These are phyloP conservation scores for Calidris pugnax DNA, from an alignment of 2,113 vertebrate genomes.

Conservation along the genomic window DNA sequence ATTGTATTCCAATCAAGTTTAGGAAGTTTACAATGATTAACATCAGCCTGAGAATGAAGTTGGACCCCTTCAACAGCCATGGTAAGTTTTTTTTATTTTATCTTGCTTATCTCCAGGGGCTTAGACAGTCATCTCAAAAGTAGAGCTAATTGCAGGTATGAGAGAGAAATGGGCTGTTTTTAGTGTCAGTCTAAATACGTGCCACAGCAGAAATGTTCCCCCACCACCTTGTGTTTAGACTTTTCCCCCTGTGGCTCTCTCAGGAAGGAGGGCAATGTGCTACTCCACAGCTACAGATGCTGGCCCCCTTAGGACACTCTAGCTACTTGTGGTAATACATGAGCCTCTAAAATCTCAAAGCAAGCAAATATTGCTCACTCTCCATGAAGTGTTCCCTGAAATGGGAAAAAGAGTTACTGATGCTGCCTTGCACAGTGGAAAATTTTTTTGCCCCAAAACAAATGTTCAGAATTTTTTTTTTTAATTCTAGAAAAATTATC, in stretches of 20 bases:
- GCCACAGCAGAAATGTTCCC: background rate
- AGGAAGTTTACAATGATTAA: background rate
- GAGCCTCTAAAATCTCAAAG: background rate
- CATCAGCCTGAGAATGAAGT: background rate
- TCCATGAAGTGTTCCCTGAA: background rate
- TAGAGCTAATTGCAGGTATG: background rate
- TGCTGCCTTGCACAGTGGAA: background rate
- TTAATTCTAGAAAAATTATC: background rate
- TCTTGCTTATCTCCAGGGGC: background rate
- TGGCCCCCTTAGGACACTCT: background rate
- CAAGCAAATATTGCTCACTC: background rate
- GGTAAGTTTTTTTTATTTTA: background rate
- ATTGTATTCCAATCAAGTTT: rapidly evolving
- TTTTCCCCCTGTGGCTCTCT: too few species aligned
- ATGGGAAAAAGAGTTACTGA: rapidly evolving
- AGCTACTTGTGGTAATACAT: background rate
- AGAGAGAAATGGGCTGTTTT: background rate
- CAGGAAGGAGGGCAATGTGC: rapidly evolving
- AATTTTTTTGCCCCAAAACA: background rate
- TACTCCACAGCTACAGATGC: background rate
- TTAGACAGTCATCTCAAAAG: background rate
- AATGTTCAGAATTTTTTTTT: background rate
- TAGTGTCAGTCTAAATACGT: background rate
- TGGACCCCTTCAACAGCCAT: background rate
- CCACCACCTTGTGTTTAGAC: rapidly evolving